phyloP scores from a whole-genome alignment of 2,113 vertebrate genomes.

The Fulmarus glacialis region DNA sequence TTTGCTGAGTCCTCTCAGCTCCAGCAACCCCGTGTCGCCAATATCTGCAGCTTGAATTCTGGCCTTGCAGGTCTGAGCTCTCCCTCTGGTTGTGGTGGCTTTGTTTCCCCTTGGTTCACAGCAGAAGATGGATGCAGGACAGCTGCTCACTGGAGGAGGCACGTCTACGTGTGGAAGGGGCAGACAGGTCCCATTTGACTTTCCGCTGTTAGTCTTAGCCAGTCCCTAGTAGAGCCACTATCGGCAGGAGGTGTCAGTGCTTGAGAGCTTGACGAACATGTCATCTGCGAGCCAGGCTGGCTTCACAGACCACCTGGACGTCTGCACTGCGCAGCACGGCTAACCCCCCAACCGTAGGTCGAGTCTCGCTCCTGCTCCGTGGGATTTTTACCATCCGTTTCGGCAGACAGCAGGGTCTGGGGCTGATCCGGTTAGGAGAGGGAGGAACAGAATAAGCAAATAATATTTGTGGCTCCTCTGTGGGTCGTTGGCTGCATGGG shows the following conservation, averaged over 20 bases:
- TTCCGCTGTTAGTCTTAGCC: not conserved
- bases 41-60: not conserved
- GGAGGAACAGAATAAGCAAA: not conserved
- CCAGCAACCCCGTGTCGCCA: not conserved
- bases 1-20: not conserved
- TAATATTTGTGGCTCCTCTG: not conserved
- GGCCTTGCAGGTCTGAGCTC: not conserved
- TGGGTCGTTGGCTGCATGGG: not conserved
- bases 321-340: not conserved
- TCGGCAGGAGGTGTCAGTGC: not conserved
- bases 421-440: not conserved
- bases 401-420: not conserved
- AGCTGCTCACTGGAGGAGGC: not conserved
- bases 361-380: not conserved
- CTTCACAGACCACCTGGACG: not conserved
- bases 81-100: not conserved
- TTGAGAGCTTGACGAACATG: fast-evolving
- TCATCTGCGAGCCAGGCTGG: not conserved
- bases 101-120: not conserved
- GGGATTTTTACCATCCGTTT: not conserved
- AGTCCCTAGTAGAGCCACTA: not conserved
- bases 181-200: not conserved
- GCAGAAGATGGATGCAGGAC: not conserved
- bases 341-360: not conserved
- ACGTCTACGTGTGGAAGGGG: not conserved